Conservation (phyloP, 1,140 invertebrate genomes). For the Diplogasteroides magnus region DNA sequence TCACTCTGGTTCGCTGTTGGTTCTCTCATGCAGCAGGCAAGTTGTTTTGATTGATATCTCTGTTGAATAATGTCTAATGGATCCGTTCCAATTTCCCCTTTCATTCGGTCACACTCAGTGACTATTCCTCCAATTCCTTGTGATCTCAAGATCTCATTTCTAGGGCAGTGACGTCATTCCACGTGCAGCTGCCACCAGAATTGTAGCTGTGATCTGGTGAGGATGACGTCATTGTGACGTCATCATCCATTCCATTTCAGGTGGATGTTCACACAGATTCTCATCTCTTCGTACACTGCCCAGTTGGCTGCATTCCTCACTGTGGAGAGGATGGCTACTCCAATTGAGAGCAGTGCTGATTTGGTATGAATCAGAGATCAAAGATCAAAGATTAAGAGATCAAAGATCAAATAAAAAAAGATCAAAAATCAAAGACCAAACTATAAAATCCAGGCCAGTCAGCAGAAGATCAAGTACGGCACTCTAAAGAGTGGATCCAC, state of each 20-base stretch:
- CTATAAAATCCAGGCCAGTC: conserved; percentile 65
- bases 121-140: no score
- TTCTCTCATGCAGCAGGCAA: conserved; percentile 79
- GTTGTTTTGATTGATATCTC: background rate
- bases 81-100: no score
- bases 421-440: background rate
- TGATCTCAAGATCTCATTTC: background rate
- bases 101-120: no score
- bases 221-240: conserved; percentile 59
- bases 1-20: conserved; percentile 92
- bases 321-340: conserved; percentile 85
- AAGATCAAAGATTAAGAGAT: no score
- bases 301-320: conserved; percentile 94
- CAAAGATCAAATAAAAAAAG: no score
- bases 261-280: conserved; percentile 80
- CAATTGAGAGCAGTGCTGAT: conserved; percentile 78
- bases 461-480: conserved; percentile 78
- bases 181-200: conserved; percentile 76
- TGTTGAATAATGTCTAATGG: no score
- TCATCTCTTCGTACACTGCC: conserved; percentile 96
- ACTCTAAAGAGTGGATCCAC: conserved; percentile 85
- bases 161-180: conserved; percentile 68
- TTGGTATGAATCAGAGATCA: conserved; percentile 57
- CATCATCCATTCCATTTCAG: conserved; percentile 12
- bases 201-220: conserved; percentile 91